phyloP scores from a whole-genome alignment of 2,113 vertebrate species.

The Pomatorhinus ruficollis region DNA sequence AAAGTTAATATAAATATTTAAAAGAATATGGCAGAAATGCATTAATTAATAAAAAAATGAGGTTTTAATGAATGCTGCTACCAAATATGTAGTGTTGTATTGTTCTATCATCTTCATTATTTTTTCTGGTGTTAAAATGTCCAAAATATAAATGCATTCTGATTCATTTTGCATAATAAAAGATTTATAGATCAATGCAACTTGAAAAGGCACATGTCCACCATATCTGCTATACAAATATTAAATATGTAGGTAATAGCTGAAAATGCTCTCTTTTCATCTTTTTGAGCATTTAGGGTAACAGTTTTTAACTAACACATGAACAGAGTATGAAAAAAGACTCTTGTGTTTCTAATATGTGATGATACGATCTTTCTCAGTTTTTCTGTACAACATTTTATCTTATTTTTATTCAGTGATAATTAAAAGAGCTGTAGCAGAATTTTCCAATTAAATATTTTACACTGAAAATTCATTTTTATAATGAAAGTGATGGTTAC shows the following conservation, averaged over 20 bases:
- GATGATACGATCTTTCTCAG: constrained; percentile 21
- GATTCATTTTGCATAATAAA: neutral
- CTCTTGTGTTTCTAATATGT: neutral
- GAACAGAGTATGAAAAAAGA: neutral
- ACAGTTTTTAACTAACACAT: constrained; percentile 8
- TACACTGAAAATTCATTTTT: constrained; percentile 20
- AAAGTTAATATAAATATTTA: neutral
- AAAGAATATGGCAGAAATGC: neutral
- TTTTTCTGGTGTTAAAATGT: neutral
- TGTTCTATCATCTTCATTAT: neutral
- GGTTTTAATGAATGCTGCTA: neutral
- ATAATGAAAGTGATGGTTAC: neutral
- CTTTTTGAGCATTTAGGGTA: constrained; percentile 1
- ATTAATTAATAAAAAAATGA: neutral
- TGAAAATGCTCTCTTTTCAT: constrained; percentile 16
- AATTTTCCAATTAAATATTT: constrained; percentile 25
- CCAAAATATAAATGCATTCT: neutral
- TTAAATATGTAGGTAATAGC: neutral
- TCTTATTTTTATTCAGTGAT: constrained; percentile 51
- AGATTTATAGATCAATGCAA: neutral
- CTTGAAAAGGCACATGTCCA: neutral
- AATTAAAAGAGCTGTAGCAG: constrained; percentile 30
- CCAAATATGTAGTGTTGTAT: neutral
- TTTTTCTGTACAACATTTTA: constrained; percentile 1
- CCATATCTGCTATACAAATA: neutral